phyloP scores from a whole-genome alignment of 2,113 vertebrate genomes.

The Piaya cayana region DNA sequence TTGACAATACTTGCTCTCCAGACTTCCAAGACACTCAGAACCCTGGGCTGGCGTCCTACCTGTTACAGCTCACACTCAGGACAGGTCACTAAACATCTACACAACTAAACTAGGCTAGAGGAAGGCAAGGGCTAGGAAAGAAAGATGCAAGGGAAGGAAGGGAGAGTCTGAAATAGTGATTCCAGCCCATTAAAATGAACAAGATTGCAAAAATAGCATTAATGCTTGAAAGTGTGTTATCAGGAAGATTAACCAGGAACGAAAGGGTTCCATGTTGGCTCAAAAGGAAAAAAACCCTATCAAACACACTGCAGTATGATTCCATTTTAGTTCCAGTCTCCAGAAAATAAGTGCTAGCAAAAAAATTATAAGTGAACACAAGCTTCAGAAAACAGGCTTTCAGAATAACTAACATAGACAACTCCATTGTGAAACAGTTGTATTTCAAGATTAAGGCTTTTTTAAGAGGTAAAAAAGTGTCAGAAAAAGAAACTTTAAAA shows the following conservation, averaged over 20 bases:
- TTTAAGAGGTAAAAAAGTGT: not conserved
- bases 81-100: not conserved
- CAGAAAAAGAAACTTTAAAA: not conserved
- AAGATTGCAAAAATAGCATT: not conserved
- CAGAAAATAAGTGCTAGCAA: not conserved
- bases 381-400: not conserved
- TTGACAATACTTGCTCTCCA: not conserved
- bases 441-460: not conserved
- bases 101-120: not conserved
- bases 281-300: not conserved
- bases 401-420: not conserved
- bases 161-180: not conserved
- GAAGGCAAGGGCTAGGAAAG: not conserved
- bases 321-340: not conserved
- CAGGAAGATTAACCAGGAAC: not conserved
- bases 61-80: not conserved
- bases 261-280: not conserved
- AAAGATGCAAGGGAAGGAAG: not conserved
- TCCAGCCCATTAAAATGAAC: not conserved
- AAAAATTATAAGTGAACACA: not conserved
- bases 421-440: not conserved
- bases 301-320: not conserved
- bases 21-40: not conserved
- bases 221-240: not conserved
- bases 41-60: not conserved